Conservation (phyloP, 35 echinoderm and acorn worm genomes). For the Holothuria glaberrima region DNA sequence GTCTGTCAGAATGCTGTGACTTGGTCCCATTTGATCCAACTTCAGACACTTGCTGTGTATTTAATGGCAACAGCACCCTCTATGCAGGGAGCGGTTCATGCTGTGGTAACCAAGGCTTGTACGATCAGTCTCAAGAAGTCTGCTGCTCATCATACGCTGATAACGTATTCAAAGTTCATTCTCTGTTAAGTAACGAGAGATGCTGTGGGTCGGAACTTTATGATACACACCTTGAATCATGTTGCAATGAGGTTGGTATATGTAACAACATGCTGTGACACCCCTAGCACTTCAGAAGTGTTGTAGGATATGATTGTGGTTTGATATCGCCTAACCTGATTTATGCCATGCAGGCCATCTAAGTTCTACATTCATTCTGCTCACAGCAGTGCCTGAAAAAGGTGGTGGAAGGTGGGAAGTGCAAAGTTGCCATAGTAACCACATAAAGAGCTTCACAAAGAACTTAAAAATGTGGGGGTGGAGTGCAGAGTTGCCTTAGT, state of each 20-base stretch:
- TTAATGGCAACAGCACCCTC: not conserved
- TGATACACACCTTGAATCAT: not conserved
- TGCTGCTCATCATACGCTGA: slow-evolving; percentile 15
- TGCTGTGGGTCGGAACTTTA: slow-evolving; percentile 32
- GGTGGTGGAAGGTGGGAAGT: no score
- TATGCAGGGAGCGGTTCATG: not conserved
- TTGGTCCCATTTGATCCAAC: not conserved
- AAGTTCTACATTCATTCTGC: no score
- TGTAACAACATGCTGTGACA: no score
- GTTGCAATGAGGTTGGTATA: slow-evolving; percentile 1
- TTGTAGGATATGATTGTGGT: no score
- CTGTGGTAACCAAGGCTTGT: not conserved
- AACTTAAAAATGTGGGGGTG: no score
- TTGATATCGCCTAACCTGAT: no score
- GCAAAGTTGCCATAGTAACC: no score
- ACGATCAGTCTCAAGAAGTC: not conserved
- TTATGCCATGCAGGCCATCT: not conserved
- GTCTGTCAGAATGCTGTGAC: not conserved
- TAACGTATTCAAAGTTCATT: not conserved
- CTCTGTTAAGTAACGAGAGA: not conserved
- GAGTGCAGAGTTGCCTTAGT: no score
- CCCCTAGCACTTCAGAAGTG: no score
- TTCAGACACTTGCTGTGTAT: not conserved
- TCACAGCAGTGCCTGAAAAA: no score
- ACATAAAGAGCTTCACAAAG: no score